A percentile compares a stretch with the other conserved stretches of the same genome.
These are phyloP conservation scores for Zaprionus lachaisei DNA, from an alignment of 1,140 invertebrate genomes.

Conservation along the genomic window DNA sequence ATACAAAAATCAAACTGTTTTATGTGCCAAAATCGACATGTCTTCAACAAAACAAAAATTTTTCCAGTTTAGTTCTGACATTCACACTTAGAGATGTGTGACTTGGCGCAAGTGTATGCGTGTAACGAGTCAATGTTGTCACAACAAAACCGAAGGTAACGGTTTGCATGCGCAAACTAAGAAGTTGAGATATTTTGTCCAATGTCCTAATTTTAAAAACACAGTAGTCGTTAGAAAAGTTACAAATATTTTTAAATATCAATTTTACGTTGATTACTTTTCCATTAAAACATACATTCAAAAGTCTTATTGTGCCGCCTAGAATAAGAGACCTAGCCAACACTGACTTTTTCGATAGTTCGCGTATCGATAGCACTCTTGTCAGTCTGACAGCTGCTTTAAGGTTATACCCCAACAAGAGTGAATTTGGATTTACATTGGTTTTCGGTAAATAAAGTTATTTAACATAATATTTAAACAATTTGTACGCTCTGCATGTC, in stretches of 20 bases:
- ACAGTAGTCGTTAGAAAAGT: neutral
- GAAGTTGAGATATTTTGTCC: neutral
- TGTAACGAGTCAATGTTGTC: slow-evolving; percentile 12
- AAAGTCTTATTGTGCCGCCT: neutral
- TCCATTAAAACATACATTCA: neutral
- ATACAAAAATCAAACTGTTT: slow-evolving; percentile 24
- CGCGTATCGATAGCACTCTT: slow-evolving; percentile 43
- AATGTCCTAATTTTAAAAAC: neutral
- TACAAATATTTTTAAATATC: neutral
- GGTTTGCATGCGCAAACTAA: neutral
- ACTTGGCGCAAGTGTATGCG: slow-evolving; percentile 27
- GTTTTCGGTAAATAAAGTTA: slow-evolving; percentile 64
- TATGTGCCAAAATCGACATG: slow-evolving; percentile 55
- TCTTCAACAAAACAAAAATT: slow-evolving; percentile 70
- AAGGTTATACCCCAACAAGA: slow-evolving; percentile 69
- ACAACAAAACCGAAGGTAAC: slow-evolving; percentile 18
- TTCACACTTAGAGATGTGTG: slow-evolving; percentile 52
- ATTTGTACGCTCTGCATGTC: neutral
- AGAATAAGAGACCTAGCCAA: slow-evolving; percentile 15
- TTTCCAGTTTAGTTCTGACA: slow-evolving; percentile 63
- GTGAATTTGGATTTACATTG: slow-evolving; percentile 55
- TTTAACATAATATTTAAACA: slow-evolving; percentile 22
- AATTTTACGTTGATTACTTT: neutral
- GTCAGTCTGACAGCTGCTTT: slow-evolving; percentile 76
- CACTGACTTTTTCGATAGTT: slow-evolving; percentile 19